phyloP scores from a whole-genome alignment of 2,888 invertebrate species.

The Octodonta nipae region DNA sequence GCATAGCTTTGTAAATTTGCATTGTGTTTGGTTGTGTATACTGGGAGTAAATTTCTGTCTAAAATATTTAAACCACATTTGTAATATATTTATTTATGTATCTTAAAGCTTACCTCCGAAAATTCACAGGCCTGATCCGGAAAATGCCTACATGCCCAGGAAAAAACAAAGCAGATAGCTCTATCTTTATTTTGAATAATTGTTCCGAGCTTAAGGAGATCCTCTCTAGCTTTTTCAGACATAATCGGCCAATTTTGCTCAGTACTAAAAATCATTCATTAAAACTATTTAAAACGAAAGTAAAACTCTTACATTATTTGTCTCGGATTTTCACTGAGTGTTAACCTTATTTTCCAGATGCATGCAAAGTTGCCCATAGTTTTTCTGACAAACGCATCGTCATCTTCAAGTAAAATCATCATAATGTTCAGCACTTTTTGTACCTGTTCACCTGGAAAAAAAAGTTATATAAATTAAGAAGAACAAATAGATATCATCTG shows the following conservation, averaged over 20 bases:
- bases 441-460: constrained; percentile 16
- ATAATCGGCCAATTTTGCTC: constrained; percentile 21
- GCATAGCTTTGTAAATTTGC: no score
- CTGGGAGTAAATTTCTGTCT: no score
- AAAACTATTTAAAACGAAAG: no score
- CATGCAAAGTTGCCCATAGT: constrained; percentile 26
- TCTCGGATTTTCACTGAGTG: constrained; percentile 11
- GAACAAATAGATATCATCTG: background rate
- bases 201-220: constrained; percentile 21
- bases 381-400: constrained; percentile 35
- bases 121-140: constrained; percentile 20
- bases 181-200: constrained; percentile 17
- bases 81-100: no score
- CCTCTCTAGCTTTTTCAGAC: constrained; percentile 27
- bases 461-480: constrained; percentile 5
- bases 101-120: constrained; percentile 18
- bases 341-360: constrained; percentile 13
- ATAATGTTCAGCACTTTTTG: constrained; percentile 30
- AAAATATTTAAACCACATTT: no score
- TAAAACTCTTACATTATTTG: constrained; percentile 16
- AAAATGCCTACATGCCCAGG: constrained; percentile 24
- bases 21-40: no score
- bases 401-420: constrained; percentile 43
- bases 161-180: constrained; percentile 24
- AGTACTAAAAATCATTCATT: constrained; percentile 10